Conservation (phyloP, 2,888 invertebrate genomes). For the Amiota minor region DNA sequence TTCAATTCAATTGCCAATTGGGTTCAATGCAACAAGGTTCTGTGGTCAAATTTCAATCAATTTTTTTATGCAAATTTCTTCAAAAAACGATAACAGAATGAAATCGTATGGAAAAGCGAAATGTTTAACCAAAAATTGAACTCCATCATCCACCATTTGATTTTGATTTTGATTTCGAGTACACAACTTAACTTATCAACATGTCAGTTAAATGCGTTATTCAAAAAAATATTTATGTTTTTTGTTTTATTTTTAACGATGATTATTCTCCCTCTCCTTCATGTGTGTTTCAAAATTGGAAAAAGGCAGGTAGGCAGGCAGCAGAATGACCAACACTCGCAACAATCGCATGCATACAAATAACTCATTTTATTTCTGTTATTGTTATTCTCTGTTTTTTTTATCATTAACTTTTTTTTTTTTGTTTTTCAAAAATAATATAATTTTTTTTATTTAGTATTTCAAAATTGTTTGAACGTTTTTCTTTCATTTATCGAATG, state of each 20-base stretch:
- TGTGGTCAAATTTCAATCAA: too few relatives aligned
- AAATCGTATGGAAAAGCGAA: too few relatives aligned
- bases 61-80: too few relatives aligned
- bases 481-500: background rate
- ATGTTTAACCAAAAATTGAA: background rate
- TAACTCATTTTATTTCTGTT: background rate
- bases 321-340: too few relatives aligned
- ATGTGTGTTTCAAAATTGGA: background rate
- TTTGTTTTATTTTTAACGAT: background rate
- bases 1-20: too few relatives aligned
- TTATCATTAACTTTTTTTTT: background rate
- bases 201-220: slow-evolving; percentile 13
- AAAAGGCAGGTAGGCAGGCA: background rate
- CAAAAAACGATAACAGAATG: too few relatives aligned
- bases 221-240: background rate
- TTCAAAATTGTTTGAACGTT: slow-evolving; percentile 17
- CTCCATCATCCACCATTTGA: too few relatives aligned
- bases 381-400: too few relatives aligned
- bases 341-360: slow-evolving; percentile 15
- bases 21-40: too few relatives aligned
- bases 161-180: too few relatives aligned
- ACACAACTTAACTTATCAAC: background rate
- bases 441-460: background rate
- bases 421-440: background rate
- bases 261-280: slow-evolving; percentile 4